Percentiles rank a stretch among this genome's conserved stretches.
Evolutionary conservation across 2,888 invertebrate species (phyloP).

Genomic region (Dicyrtomina minuta): DNA sequence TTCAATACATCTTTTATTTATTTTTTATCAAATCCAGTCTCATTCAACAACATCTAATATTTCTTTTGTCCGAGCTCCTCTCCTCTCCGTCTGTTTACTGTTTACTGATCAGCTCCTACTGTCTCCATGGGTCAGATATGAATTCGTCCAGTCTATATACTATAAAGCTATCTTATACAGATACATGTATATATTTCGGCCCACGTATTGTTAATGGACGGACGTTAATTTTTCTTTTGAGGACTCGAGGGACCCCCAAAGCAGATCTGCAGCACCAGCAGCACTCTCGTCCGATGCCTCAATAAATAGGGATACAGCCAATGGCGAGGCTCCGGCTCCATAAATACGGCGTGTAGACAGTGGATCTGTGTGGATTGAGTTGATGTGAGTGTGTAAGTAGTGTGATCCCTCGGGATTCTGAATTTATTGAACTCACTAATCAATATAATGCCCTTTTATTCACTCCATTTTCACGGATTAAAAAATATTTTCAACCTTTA

Average conservation of each 20-base stretch:
- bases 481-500: too few relatives aligned
- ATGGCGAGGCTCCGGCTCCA: too few relatives aligned
- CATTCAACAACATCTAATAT: not conserved
- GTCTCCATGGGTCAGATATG: too few relatives aligned
- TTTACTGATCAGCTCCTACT: not conserved
- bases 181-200: too few relatives aligned
- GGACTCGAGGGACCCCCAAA: conserved; percentile 27
- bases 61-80: not conserved
- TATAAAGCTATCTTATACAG: not conserved
- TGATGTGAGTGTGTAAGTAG: too few relatives aligned
- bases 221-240: conserved; percentile 19
- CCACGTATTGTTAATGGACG: conserved; percentile 4
- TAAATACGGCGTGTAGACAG: too few relatives aligned
- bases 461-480: conserved; percentile 44
- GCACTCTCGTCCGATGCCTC: too few relatives aligned
- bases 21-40: not conserved
- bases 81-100: too few relatives aligned
- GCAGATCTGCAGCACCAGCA: too few relatives aligned
- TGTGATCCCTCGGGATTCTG: conserved; percentile 11
- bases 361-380: too few relatives aligned
- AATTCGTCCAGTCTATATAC: too few relatives aligned
- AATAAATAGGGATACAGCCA: too few relatives aligned
- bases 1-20: not conserved
- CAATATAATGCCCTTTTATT: conserved; percentile 28
- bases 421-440: conserved; percentile 20